phyloP scores from a whole-genome alignment of 2,797 vertebrate genomes.

The Synaphobranchus kaupii region DNA sequence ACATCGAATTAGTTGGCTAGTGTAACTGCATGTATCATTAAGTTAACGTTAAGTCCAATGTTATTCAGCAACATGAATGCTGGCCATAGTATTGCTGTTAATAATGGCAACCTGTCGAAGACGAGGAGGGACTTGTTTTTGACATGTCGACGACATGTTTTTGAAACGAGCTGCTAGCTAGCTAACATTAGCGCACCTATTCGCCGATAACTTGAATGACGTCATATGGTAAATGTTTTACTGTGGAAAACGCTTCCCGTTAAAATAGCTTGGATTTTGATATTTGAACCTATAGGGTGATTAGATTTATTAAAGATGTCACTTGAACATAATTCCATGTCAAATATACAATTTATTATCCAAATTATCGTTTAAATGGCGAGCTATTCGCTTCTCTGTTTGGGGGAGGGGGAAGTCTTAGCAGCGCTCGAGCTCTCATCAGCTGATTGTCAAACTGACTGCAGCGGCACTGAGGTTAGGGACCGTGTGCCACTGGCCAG shows the following conservation, averaged over 20 bases:
- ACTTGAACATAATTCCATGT: background rate
- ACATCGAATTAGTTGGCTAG: background rate
- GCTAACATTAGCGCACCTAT: constrained; percentile 2
- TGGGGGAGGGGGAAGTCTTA: constrained; percentile 40
- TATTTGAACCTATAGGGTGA: background rate
- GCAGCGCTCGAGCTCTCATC: constrained; percentile 59
- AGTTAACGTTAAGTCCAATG: background rate
- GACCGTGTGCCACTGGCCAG: constrained; percentile 47
- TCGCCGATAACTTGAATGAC: constrained; percentile 9
- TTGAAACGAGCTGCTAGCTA: background rate
- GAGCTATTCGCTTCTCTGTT: constrained; percentile 22
- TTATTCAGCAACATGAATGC: background rate
- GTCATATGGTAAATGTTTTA: background rate
- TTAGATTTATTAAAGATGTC: background rate
- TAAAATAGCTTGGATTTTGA: background rate
- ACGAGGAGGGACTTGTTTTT: constrained; percentile 14
- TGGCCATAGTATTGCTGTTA: constrained; percentile 15
- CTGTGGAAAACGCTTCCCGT: background rate
- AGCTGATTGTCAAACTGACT: constrained; percentile 76
- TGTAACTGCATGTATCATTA: background rate
- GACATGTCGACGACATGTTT: constrained; percentile 8
- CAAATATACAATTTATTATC: background rate
- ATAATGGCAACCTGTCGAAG: background rate
- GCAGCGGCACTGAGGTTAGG: constrained; percentile 64
- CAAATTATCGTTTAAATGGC: background rate